Conservation (phyloP, 92 coral and sea anemone species). For the Scolanthus callimorphus region DNA sequence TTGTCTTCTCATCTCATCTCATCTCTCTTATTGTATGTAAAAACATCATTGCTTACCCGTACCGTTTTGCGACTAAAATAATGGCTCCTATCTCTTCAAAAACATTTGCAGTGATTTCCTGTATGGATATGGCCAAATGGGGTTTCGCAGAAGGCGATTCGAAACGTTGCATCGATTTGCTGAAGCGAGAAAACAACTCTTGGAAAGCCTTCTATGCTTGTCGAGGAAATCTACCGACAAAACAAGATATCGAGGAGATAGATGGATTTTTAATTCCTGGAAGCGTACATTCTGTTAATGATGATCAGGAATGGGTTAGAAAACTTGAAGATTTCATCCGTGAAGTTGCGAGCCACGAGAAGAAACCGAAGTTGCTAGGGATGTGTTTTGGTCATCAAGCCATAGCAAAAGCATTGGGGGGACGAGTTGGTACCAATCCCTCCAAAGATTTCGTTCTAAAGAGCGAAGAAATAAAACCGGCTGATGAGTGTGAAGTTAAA, state of each 20-base stretch:
- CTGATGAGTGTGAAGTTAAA: conserved; percentile 16
- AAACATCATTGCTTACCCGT: no score
- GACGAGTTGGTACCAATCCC: conserved; percentile 59
- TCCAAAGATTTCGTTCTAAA: conserved; percentile 53
- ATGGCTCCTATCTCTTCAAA: no score
- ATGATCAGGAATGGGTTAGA: conserved; percentile 52
- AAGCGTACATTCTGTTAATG: conserved; percentile 63
- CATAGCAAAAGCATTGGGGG: conserved; percentile 74
- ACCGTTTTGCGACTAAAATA: no score
- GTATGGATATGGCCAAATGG: conserved; percentile 81
- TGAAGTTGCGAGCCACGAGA: conserved; percentile 24
- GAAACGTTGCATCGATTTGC: conserved; percentile 31
- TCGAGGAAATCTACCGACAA: conserved; percentile 46
- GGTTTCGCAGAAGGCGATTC: conserved; percentile 50
- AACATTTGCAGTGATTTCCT: conserved; percentile 64
- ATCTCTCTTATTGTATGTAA: no score
- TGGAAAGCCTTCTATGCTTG: conserved; percentile 55
- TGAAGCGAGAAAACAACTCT: conserved; percentile 12
- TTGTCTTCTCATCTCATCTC: no score
- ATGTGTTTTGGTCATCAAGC: conserved; percentile 84
- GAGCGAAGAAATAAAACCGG: conserved; percentile 48
- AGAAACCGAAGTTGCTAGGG: conserved; percentile 57
- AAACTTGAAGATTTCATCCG: conserved; percentile 38
- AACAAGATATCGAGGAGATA: conserved; percentile 40
- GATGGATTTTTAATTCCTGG: conserved; percentile 65